Evolutionary conservation across 2,113 vertebrate species (phyloP), one percentile per base, ranked within the genome.

Genomic region (Mustela nigripes): DNA sequence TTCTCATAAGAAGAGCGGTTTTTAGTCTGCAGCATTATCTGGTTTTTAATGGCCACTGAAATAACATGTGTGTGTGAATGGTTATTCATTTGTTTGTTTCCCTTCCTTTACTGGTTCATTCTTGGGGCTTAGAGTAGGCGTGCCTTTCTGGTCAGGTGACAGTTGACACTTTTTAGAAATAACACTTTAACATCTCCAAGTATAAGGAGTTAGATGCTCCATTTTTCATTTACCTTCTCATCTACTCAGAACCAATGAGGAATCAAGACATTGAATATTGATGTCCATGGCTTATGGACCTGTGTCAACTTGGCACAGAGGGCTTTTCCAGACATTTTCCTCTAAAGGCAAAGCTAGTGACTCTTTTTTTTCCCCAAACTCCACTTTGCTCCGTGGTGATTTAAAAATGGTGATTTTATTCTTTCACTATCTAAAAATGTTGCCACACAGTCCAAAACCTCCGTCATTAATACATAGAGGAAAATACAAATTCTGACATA

Each of bases 271-370:
- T 97, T 98, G n/a, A 31, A 74, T 74, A 85, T 95, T 97, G 95
- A 89, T 91, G 98, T 96, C 82, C 2, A 0, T 69, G 74, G 97
- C 97, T 97, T 96, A 85, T 98, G 98, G 89, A 97, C 92, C 93
- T 4, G 0, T 98, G 95, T 97, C 97, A 98, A 18, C 81, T 98
- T 96, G 96, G 94, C 65, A 71, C 26, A 76, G 50, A 92, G 58
- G 96, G 88, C 95, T 98, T 98, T 97, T 94, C 93, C 98, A 97
- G 98, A 98, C 97, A 97, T 98, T 95, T 94, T 98, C 98, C 97
- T 96, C 87, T 69, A 31, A 7, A 95, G 96, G 82, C 97, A 97
- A 88, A 98, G 96, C 98, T 8, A 26, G 90, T 22, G 15, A 56
- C 53, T 95, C 65, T 39, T 50, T 74, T 85, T 91, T 78, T 39